Evolutionary conservation across 1,140 invertebrate genomes (phyloP).

Genomic region (Brachionus paranguensis): DNA sequence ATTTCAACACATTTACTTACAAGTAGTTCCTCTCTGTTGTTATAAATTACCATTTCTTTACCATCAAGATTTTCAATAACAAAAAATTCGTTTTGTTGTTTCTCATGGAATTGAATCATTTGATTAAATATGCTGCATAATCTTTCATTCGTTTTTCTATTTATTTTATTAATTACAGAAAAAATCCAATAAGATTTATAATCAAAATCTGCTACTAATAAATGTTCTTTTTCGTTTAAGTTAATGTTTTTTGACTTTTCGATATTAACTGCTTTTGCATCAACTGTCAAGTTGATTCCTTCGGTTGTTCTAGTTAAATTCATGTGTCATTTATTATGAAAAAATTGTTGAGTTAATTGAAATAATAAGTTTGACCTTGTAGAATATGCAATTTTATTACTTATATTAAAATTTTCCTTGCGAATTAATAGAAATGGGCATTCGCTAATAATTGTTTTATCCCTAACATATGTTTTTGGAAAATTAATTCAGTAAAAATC

Average conservation of each 20-base stretch:
- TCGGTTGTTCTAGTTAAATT: neutral
- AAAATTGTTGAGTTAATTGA: neutral
- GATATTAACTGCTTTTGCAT: neutral
- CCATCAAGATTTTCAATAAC: neutral
- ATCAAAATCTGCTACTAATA: too few relatives aligned
- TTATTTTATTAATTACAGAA: neutral
- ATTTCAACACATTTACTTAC: constrained; percentile 25
- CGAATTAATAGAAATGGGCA: constrained; percentile 5
- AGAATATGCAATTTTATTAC: neutral
- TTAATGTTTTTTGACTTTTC: neutral
- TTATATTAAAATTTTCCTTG: neutral
- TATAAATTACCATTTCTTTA: neutral
- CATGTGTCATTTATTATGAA: neutral
- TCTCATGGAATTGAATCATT: neutral
- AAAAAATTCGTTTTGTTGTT: neutral
- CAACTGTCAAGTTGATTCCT: neutral
- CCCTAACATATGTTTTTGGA: neutral
- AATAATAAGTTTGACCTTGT: too few relatives aligned
- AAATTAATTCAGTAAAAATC: neutral
- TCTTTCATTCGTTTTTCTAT: neutral
- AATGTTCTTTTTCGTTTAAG: too few relatives aligned
- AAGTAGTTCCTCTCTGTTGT: neutral
- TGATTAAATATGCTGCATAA: neutral
- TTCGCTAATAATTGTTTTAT: neutral
- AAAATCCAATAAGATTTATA: constrained; percentile 23